Conservation (phyloP, 2,113 vertebrate species). For the Corythornis cristatus region DNA sequence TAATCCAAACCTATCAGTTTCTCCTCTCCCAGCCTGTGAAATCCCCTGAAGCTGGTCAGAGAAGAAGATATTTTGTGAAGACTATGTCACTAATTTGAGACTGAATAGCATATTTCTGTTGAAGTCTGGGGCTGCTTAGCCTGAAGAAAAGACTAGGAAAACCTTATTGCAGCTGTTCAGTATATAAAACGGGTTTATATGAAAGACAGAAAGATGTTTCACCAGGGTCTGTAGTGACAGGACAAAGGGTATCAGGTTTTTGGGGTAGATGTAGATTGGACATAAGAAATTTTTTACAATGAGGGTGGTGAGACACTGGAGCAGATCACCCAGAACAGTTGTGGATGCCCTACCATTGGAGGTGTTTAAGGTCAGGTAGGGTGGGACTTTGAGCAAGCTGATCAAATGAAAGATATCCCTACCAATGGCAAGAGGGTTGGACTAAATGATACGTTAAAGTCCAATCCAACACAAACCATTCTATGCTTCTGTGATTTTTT, state of each 20-base stretch:
- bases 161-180: not conserved
- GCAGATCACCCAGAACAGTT: not conserved
- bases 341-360: not conserved
- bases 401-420: not conserved
- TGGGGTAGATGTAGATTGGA: not conserved
- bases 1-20: not conserved
- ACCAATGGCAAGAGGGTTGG: not conserved
- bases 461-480: not conserved
- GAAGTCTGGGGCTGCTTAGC: not conserved
- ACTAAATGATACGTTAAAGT: not conserved
- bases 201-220: not conserved
- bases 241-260: not conserved
- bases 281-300: not conserved
- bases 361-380: not conserved
- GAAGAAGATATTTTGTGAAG: not conserved
- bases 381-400: not conserved
- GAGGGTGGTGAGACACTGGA: not conserved
- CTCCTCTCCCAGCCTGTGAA: not conserved
- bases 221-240: not conserved
- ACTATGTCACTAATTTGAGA: not conserved
- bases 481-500: not conserved
- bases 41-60: not conserved
- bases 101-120: not conserved
- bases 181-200: not conserved
- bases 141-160: not conserved